These are phyloP conservation scores for Dryas iulia DNA, from an alignment of 1,140 invertebrate genomes.

Conservation along the genomic window DNA sequence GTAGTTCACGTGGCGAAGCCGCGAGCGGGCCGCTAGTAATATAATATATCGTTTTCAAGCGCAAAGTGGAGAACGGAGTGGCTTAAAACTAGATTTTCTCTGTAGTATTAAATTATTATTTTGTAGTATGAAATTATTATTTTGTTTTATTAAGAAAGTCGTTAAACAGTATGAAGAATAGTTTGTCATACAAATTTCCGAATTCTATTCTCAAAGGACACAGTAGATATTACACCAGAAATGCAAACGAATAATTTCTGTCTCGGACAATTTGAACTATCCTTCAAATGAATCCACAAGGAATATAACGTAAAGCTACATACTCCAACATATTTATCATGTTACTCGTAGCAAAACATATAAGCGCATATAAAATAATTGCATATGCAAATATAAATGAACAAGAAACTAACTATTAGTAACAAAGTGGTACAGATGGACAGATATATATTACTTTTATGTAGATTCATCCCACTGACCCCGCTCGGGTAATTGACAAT, in stretches of 20 bases:
- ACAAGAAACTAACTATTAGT: not conserved
- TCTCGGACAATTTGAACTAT: not conserved
- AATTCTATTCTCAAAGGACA: not conserved
- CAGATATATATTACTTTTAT: slow-evolving; percentile 14
- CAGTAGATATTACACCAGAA: not conserved
- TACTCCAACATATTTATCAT: not conserved
- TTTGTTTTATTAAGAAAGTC: no score
- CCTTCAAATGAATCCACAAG: not conserved
- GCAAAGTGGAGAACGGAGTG: no score
- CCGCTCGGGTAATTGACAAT: slow-evolving; percentile 12
- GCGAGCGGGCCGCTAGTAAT: no score
- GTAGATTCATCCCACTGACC: slow-evolving; percentile 11
- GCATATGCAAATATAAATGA: not conserved
- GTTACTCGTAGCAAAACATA: not conserved
- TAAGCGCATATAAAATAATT: no score
- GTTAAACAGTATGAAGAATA: no score
- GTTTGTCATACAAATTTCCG: not conserved
- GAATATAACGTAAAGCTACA: not conserved
- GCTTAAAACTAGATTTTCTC: no score
- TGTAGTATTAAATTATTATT: no score
- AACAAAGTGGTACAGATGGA: slow-evolving; percentile 2
- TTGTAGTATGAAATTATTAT: no score
- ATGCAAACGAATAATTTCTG: not conserved
- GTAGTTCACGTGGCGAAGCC: no score
- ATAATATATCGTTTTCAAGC: no score